Evolutionary conservation across 1,140 invertebrate species (phyloP), one percentile per base, ranked within the genome.

Genomic region (Eubasilissa regina): DNA sequence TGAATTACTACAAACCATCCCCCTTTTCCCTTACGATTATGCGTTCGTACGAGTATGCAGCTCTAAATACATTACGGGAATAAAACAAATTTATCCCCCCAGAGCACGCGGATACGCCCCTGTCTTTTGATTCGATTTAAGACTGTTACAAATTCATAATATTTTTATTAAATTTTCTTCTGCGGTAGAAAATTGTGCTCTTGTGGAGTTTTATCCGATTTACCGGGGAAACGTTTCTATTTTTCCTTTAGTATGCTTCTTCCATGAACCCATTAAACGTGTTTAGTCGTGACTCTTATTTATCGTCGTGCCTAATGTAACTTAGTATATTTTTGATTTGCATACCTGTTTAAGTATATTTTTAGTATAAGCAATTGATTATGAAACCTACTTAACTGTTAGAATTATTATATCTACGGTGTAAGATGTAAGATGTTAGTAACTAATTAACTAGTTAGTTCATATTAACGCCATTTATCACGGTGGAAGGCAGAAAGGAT

Each of bases 91-190:
- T 78, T 79, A 58, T 73, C 60, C 47, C 51, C 72, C 78, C 70
- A 45, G 44, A n/a, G 15, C 21, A 35, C 8, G 12, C 6, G 56
- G n/a, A 44, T 44, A 44, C 68, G 3, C 78, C 78, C 62, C 58
- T 72, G 68, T 55, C 51, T 70, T 73, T 58, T 78, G 51, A 79
- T 79, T 79, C 70, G 72, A 79, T 79, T 79, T 75, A 74, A 55
- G 68, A 25, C 70, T 56, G 64, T 47, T 75, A 75, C 78, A 79
- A 74, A 79, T 79, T 75, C 70, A 79, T 79, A 79, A 79, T 79
- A 79, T 75, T 75, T 79, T 79, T 79, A 79, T 79, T 79, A 66
- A 79, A 79, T 75, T 79, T 79, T 66, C 45, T 74, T 72, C 48
- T 66, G 51, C 21, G 77, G 64, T 35, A 19, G 17, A 76, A 25